Evolutionary conservation across 2,113 vertebrate genomes (phyloP).

Genomic region (Passer montanus): DNA sequence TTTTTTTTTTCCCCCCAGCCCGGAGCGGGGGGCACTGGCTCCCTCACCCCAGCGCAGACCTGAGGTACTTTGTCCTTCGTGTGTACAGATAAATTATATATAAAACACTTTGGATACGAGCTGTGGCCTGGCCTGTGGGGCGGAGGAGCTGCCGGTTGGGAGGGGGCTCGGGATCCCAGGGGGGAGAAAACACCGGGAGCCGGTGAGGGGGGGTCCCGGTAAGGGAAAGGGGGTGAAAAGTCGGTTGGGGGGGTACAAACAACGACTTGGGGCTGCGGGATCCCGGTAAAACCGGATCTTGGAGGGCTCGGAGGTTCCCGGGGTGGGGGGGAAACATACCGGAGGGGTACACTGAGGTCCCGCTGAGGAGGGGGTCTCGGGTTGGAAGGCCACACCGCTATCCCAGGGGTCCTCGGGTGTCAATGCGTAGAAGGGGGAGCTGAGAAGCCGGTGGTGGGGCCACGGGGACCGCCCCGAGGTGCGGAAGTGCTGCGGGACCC

Average conservation of each 20-base stretch:
- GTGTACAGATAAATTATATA: constrained; percentile 60
- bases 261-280: neutral
- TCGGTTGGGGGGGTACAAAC: neutral
- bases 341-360: neutral
- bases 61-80: constrained; percentile 19
- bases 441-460: too few relatives aligned
- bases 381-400: neutral
- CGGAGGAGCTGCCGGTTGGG: neutral
- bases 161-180: neutral
- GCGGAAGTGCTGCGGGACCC: neutral
- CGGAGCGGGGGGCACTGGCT: neutral
- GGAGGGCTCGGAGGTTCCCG: too few relatives aligned
- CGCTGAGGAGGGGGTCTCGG: neutral
- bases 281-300: neutral
- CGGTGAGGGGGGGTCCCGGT: neutral
- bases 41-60: neutral
- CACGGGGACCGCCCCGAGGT: neutral
- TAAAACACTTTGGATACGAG: constrained; percentile 52
- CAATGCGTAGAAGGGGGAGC: neutral
- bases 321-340: neutral
- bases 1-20: too few relatives aligned
- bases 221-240: neutral
- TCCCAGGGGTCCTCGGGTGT: neutral
- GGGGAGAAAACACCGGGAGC: too few relatives aligned
- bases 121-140: neutral